These are phyloP conservation scores for Macaca nemestrina DNA, from an alignment of 2,113 vertebrate species.

Conservation along the genomic window DNA sequence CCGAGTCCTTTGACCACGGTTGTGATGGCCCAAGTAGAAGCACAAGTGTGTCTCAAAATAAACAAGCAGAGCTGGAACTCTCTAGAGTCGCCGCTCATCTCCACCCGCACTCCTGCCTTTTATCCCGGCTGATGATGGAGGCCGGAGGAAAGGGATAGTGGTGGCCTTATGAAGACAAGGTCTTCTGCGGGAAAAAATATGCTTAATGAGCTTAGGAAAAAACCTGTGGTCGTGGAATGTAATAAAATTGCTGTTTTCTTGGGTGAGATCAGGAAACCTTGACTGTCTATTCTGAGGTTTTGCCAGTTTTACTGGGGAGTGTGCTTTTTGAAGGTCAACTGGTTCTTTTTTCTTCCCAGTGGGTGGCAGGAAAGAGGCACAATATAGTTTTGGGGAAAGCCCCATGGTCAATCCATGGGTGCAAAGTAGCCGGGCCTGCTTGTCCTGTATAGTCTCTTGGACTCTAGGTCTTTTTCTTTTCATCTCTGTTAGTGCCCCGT, in stretches of 20 bases:
- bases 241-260: conserved; percentile 56
- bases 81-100: conserved; percentile 78
- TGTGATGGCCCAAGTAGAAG: conserved; percentile 61
- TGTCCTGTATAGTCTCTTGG: not conserved
- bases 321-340: conserved; percentile 46
- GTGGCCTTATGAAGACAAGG: conserved; percentile 67
- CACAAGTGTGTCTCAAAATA: conserved; percentile 83
- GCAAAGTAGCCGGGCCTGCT: not conserved
- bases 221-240: conserved; percentile 59
- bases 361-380: conserved; percentile 35
- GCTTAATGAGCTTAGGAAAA: conserved; percentile 72
- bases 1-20: conserved; percentile 79
- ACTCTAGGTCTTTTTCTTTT: not conserved
- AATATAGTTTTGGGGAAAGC: conserved; percentile 44
- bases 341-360: not conserved
- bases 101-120: conserved; percentile 67
- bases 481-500: not conserved
- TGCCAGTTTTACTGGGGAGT: conserved; percentile 70
- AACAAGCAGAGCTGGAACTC: conserved; percentile 79
- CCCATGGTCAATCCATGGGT: not conserved
- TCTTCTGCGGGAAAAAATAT: conserved; percentile 73
- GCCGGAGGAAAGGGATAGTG: conserved; percentile 9
- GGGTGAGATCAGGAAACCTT: conserved; percentile 71
- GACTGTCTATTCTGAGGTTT: conserved; percentile 45
- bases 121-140: conserved; percentile 69